A percentile compares a stretch with the other conserved stretches of the same genome.
These are phyloP conservation scores for Neodiprion fabricii DNA, from an alignment of 1,140 invertebrate genomes.

Conservation along the genomic window DNA sequence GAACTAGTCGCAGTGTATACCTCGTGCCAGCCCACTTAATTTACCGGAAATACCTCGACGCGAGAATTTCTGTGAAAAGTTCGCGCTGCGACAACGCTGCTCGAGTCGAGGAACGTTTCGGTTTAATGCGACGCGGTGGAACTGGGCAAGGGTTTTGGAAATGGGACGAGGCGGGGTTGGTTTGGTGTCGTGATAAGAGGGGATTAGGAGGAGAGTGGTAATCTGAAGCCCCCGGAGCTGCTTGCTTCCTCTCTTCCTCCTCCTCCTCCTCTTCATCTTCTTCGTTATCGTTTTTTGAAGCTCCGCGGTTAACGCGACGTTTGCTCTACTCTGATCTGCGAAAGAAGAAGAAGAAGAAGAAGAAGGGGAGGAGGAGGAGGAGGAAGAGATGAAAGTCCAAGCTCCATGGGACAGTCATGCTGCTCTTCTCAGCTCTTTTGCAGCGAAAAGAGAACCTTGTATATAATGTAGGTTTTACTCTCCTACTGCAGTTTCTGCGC, in stretches of 20 bases:
- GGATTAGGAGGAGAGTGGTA: neutral
- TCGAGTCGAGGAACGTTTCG: neutral
- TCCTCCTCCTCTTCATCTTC: conserved; percentile 15
- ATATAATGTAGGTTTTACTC: neutral
- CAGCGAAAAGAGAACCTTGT: no score
- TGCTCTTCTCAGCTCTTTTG: conserved; percentile 3
- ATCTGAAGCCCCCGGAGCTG: conserved; percentile 7
- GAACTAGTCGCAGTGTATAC: conserved; percentile 18
- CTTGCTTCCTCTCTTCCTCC: conserved; percentile 6
- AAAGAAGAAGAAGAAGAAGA: conserved; percentile 19
- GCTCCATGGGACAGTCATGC: neutral
- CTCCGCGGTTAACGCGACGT: neutral
- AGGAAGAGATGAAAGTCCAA: neutral
- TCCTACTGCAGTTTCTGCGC: conserved; percentile 1
- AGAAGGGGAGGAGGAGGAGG: conserved; percentile 7
- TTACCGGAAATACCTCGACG: neutral
- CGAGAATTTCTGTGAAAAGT: neutral
- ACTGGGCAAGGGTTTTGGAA: no score
- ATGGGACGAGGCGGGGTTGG: neutral
- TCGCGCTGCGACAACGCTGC: neutral
- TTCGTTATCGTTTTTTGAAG: conserved; percentile 21
- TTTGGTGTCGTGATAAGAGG: neutral
- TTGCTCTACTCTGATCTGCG: conserved; percentile 8
- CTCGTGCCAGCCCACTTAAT: neutral
- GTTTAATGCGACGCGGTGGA: neutral